A percentile compares a stretch with the other conserved stretches of the same genome.
These are phyloP conservation scores for Agrilus cyanescens DNA, from an alignment of 2,888 invertebrate species.

Conservation along the genomic window DNA sequence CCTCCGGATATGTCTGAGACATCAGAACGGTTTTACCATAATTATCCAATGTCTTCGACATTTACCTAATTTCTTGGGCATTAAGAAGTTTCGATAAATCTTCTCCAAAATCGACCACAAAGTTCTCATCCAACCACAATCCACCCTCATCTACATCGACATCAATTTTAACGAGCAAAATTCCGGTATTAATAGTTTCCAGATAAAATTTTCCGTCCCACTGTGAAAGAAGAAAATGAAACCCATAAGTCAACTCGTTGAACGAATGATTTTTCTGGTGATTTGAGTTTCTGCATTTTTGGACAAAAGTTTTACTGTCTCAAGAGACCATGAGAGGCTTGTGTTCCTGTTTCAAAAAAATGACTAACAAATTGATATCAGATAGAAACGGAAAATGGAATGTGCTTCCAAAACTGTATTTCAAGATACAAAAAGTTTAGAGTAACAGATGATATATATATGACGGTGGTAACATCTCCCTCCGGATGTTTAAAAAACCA, in stretches of 20 bases:
- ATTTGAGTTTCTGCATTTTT: no score
- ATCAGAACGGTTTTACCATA: conserved; percentile 1
- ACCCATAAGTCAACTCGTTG: no score
- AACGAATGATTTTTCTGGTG: no score
- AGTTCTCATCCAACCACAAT: conserved; percentile 71
- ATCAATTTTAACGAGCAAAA: conserved; percentile 72
- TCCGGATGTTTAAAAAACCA: conserved; percentile 59
- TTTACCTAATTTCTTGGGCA: conserved; percentile 87
- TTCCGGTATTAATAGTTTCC: conserved; percentile 58
- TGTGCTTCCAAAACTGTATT: no score
- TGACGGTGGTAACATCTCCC: conserved; percentile 95
- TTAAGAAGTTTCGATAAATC: conserved; percentile 81
- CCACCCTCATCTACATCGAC: conserved; percentile 78
- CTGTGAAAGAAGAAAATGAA: conserved; percentile 76
- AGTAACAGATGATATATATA: no score
- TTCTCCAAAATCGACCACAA: conserved; percentile 80
- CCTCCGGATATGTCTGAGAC: conserved; percentile 73
- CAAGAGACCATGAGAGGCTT: no score
- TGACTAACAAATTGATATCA: no score
- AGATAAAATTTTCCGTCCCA: conserved; percentile 97
- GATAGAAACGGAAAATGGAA: no score
- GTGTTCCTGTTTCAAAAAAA: no score
- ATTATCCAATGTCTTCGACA: background rate
- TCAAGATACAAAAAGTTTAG: no score
- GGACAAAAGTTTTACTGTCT: no score